phyloP scores from a whole-genome alignment of 2,797 vertebrate species.

The Onychomys leucogaster region DNA sequence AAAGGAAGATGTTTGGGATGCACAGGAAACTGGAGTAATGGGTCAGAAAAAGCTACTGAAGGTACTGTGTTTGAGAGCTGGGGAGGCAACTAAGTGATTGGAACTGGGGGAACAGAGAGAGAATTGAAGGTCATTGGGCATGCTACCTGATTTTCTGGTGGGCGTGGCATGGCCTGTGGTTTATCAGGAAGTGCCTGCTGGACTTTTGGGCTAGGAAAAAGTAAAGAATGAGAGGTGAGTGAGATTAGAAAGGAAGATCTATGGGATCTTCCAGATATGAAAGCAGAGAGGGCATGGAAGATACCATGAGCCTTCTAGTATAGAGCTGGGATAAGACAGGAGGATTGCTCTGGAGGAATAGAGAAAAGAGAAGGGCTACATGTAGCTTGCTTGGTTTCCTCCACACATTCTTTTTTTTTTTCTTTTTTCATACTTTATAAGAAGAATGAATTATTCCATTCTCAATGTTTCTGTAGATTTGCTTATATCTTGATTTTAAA shows the following conservation, averaged over 20 bases:
- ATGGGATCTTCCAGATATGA: background rate
- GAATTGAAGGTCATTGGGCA: background rate
- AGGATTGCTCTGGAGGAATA: background rate
- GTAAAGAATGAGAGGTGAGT: no score
- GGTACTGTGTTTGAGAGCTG: background rate
- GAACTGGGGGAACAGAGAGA: background rate
- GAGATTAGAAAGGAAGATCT: background rate
- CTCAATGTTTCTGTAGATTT: background rate
- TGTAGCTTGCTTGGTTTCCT: background rate
- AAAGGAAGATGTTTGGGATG: background rate
- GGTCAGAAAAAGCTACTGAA: background rate
- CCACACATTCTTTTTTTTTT: background rate
- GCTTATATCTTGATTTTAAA: conserved; percentile 20
- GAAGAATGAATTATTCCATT: background rate
- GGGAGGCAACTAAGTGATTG: background rate
- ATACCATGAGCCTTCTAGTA: background rate
- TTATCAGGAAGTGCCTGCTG: background rate
- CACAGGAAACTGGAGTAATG: background rate
- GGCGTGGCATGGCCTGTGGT: background rate
- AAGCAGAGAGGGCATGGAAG: background rate
- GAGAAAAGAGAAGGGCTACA: background rate
- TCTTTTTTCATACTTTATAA: rapidly evolving
- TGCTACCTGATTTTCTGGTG: no score
- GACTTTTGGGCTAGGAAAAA: background rate
- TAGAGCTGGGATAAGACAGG: background rate